Percentiles rank a stretch among this genome's conserved stretches.
phyloP scores from a whole-genome alignment of 2,797 vertebrate genomes.

The Silurus lanzhouensis region DNA sequence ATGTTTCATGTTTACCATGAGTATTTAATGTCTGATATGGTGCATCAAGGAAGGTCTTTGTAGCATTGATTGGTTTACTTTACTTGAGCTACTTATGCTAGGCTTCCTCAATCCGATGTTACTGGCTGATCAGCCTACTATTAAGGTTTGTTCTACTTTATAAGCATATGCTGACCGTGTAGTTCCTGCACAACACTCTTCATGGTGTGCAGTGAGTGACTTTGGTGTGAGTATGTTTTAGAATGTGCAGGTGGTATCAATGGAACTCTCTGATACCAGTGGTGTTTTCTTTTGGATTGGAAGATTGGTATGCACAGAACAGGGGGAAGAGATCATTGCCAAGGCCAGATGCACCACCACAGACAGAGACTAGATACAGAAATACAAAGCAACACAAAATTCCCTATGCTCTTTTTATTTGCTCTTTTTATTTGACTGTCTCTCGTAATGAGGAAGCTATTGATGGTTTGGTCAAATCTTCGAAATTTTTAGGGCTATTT shows the following conservation, averaged over 20 bases:
- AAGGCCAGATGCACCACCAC: constrained; percentile 50
- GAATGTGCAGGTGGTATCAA: constrained; percentile 35
- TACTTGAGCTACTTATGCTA: not conserved
- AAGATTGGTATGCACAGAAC: constrained; percentile 33
- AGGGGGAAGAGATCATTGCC: constrained; percentile 30
- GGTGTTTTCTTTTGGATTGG: constrained; percentile 43
- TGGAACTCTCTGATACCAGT: constrained; percentile 39
- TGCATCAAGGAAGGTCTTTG: not conserved
- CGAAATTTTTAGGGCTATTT: constrained; percentile 84
- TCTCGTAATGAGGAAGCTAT: not conserved
- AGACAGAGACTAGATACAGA: constrained; percentile 44
- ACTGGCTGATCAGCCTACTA: not conserved
- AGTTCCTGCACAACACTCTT: not conserved
- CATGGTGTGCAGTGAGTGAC: not conserved
- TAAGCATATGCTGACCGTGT: not conserved
- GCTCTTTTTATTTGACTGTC: not conserved
- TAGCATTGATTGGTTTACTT: not conserved
- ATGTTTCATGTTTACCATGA: not conserved
- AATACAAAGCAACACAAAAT: constrained; percentile 26
- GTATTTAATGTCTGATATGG: not conserved
- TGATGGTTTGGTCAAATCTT: not conserved
- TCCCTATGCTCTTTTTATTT: not conserved
- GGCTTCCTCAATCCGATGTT: not conserved
- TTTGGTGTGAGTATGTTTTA: constrained; percentile 21
- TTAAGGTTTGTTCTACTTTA: not conserved